These are phyloP conservation scores for Armadillidium nasatum DNA, from an alignment of 1,140 invertebrate genomes.

Conservation along the genomic window DNA sequence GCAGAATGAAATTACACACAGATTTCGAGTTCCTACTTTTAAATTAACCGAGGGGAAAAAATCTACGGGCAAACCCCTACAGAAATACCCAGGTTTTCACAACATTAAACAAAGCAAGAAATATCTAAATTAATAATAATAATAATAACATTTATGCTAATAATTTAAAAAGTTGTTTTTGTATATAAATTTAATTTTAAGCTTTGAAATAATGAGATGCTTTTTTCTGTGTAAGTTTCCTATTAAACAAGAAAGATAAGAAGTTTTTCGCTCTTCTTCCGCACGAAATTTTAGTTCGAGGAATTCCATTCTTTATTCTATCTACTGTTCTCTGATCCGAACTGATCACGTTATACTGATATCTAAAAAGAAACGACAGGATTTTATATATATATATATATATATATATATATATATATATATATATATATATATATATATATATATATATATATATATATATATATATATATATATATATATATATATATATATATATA, in stretches of 20 bases:
- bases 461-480: background rate
- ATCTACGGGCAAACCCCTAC: no score
- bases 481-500: background rate
- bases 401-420: background rate
- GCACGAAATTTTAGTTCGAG: conserved; percentile 22
- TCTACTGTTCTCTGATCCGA: conserved; percentile 33
- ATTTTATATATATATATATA: background rate
- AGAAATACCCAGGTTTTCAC: no score
- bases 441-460: background rate
- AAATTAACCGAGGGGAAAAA: no score
- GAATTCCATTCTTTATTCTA: conserved; percentile 29
- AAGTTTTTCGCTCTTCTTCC: conserved; percentile 28
- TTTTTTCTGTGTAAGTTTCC: conserved; percentile 28
- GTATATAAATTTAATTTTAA: background rate
- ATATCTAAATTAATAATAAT: no score
- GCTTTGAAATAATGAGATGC: conserved; percentile 34
- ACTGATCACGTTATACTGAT: conserved; percentile 33
- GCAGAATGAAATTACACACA: no score
- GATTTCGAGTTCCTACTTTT: no score
- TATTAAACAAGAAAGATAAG: conserved; percentile 29
- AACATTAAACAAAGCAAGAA: no score
- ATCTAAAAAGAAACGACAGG: conserved; percentile 14
- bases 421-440: background rate
- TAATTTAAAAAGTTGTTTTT: no score
- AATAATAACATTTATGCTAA: no score